These are phyloP conservation scores for Netelia virgata DNA, from an alignment of 2,888 invertebrate species.

Conservation along the genomic window DNA sequence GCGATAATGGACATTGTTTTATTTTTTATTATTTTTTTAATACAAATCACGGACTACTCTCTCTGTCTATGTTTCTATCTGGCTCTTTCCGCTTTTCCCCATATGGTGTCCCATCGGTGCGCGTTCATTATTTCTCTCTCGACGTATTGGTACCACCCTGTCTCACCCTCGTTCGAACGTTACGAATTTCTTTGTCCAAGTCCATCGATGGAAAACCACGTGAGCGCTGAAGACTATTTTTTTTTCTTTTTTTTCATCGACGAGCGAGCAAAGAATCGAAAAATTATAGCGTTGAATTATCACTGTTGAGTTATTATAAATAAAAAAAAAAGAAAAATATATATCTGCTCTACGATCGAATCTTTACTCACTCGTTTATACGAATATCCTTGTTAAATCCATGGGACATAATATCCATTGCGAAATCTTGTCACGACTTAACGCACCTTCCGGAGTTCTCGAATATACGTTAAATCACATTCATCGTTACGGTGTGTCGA, in stretches of 20 bases:
- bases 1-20: slow-evolving; percentile 33
- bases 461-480: slow-evolving; percentile 72
- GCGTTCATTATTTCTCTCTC: slow-evolving; percentile 48
- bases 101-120: slow-evolving; percentile 58
- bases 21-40: slow-evolving; percentile 25
- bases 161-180: slow-evolving; percentile 13
- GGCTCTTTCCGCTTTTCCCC: slow-evolving; percentile 63
- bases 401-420: slow-evolving; percentile 78
- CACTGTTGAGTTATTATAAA: not conserved
- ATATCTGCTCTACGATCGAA: slow-evolving; percentile 33
- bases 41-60: slow-evolving; percentile 51
- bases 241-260: not conserved
- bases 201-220: slow-evolving; percentile 22
- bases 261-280: slow-evolving; percentile 39
- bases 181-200: slow-evolving; percentile 10
- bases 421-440: slow-evolving; percentile 85
- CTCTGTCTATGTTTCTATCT: slow-evolving; percentile 35
- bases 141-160: slow-evolving; percentile 7
- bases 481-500: slow-evolving; percentile 59
- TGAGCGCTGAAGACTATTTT: not conserved
- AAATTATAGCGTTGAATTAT: not conserved
- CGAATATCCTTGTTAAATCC: slow-evolving; percentile 36
- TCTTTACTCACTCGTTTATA: slow-evolving; percentile 40
- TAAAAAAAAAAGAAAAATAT: slow-evolving; percentile 29
- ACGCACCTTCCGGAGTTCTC: slow-evolving; percentile 86